A percentile compares a stretch with the other conserved stretches of the same genome.
phyloP scores from a whole-genome alignment of 2,797 vertebrate species.

The Gallinago solitaria region DNA sequence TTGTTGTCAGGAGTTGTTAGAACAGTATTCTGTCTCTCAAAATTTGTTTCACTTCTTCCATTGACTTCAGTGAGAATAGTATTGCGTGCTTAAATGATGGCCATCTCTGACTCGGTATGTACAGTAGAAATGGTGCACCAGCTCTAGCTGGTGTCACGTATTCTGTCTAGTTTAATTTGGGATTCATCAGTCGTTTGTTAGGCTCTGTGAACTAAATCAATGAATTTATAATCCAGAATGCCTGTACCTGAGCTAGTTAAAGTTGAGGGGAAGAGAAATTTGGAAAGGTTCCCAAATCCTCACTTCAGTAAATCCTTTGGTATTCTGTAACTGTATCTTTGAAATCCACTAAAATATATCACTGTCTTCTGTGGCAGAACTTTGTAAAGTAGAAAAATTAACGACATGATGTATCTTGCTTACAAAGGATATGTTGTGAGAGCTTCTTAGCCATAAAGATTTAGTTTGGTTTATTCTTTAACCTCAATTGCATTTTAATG shows the following conservation, averaged over 20 bases:
- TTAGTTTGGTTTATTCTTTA: background rate
- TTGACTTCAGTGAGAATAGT: background rate
- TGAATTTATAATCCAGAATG: background rate
- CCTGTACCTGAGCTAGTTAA: background rate
- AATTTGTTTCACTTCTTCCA: background rate
- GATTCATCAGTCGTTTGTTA: background rate
- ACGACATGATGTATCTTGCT: background rate
- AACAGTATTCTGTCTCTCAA: rapidly evolving
- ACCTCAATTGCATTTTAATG: background rate
- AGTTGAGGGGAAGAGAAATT: background rate
- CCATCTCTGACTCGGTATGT: background rate
- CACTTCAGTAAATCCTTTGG: background rate
- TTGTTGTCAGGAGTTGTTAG: background rate
- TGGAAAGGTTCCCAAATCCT: background rate
- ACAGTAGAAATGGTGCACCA: background rate
- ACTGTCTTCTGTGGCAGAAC: background rate
- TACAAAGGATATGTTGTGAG: background rate
- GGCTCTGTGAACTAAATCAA: background rate
- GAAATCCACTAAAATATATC: background rate
- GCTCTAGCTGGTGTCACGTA: background rate
- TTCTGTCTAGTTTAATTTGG: background rate
- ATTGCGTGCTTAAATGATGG: background rate
- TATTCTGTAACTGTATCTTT: background rate
- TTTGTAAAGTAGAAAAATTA: background rate
- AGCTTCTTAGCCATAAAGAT: background rate